Conservation (phyloP, 1,140 invertebrate genomes). For the Grapholita molesta region DNA sequence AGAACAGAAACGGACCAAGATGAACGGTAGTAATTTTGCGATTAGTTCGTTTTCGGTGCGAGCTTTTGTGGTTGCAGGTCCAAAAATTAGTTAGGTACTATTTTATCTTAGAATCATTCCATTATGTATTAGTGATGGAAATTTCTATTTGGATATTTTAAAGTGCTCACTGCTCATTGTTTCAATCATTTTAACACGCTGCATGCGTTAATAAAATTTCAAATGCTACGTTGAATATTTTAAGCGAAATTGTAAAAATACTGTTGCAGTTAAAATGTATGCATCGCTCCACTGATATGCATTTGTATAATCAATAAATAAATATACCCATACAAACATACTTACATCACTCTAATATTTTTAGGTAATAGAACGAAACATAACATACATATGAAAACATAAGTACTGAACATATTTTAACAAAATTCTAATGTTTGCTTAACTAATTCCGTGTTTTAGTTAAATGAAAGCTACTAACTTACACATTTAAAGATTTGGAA, state of each 20-base stretch:
- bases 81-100: too few species aligned
- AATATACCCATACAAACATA: too few species aligned
- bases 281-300: slow-evolving; percentile 15
- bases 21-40: too few species aligned
- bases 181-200: not conserved
- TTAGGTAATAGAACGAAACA: too few species aligned
- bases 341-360: too few species aligned
- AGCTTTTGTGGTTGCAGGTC: too few species aligned
- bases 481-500: not conserved
- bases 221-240: not conserved
- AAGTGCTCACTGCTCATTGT: not conserved
- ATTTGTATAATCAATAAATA: slow-evolving; percentile 25
- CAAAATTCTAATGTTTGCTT: too few species aligned
- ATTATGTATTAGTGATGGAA: not conserved
- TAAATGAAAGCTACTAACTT: not conserved
- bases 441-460: not conserved
- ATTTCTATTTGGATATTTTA: not conserved
- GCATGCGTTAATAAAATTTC: not conserved
- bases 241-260: not conserved
- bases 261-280: slow-evolving; percentile 24
- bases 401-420: too few species aligned
- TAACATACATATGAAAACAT: too few species aligned
- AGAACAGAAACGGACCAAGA: too few species aligned
- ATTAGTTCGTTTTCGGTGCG: too few species aligned
- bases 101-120: not conserved